phyloP scores from a whole-genome alignment of 37 sponge, comb jelly and placozoan species.

The Chondrilla cf. caribensis region DNA sequence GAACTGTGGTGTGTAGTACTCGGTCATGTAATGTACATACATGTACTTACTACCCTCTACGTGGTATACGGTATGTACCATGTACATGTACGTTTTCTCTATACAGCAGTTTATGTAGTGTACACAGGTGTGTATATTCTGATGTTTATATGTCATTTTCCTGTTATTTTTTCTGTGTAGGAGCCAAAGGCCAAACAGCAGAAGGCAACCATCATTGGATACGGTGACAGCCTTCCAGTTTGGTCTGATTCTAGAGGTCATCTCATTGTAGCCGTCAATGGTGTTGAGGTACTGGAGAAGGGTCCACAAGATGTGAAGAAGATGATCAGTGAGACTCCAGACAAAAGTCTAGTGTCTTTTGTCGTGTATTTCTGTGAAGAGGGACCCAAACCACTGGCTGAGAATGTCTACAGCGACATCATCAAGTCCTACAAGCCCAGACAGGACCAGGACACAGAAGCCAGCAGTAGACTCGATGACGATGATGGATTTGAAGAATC shows the following conservation, averaged over 20 bases:
- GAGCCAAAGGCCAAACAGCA: not conserved
- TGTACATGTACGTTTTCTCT: no score
- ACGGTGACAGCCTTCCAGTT: not conserved
- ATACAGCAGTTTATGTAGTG: no score
- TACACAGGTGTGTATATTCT: no score
- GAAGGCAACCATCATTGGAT: not conserved
- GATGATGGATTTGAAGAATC: not conserved
- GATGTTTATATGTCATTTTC: no score
- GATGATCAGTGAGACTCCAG: not conserved
- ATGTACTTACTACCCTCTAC: no score
- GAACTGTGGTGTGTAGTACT: no score
- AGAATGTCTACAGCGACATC: not conserved
- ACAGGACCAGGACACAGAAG: no score
- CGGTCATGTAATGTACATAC: no score
- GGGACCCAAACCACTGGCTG: not conserved
- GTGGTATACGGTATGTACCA: no score
- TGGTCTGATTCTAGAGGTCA: not conserved
- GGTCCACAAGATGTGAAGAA: not conserved
- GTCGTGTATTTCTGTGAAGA: conserved; percentile 1
- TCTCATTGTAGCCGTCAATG: not conserved
- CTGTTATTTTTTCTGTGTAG: no score
- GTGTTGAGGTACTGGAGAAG: conserved; percentile 1
- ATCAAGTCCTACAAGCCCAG: not conserved
- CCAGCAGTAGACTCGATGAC: not conserved
- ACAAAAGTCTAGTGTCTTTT: not conserved